phyloP scores from a whole-genome alignment of 2,888 invertebrate species.

The Aspidiotus destructor region DNA sequence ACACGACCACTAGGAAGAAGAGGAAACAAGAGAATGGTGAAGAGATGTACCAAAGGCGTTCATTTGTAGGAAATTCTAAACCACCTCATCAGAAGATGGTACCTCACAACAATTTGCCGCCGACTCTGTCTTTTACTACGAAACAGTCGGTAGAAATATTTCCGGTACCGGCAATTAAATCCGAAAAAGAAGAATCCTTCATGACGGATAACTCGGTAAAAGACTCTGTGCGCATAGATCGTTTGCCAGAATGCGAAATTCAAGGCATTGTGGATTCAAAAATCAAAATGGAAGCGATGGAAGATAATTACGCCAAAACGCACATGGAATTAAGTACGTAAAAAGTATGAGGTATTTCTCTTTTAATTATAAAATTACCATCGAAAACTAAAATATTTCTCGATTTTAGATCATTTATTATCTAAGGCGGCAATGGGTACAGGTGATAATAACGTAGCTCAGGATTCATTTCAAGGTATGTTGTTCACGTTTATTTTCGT shows the following conservation, averaged over 20 bases:
- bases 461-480: conserved; percentile 43
- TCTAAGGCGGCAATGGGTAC: conserved; percentile 43
- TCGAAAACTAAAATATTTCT: not conserved
- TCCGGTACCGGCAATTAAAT: conserved; percentile 14
- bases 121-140: conserved; percentile 1
- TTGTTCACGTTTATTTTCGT: not conserved
- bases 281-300: not conserved
- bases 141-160: conserved; percentile 26
- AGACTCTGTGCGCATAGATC: conserved; percentile 16
- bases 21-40: conserved; percentile 19
- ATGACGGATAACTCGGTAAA: not conserved
- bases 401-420: conserved; percentile 42
- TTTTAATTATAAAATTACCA: not conserved
- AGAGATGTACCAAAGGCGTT: conserved; percentile 5
- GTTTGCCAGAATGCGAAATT: conserved; percentile 18
- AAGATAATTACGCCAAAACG: conserved; percentile 11
- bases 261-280: not conserved
- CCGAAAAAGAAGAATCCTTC: conserved; percentile 18
- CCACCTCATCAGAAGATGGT: conserved; percentile 8
- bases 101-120: not conserved
- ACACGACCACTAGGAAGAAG: conserved; percentile 4
- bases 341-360: not conserved
- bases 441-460: conserved; percentile 42
- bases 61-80: conserved; percentile 2
- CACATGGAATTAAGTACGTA: conserved; percentile 21